phyloP scores from a whole-genome alignment of 2,113 vertebrate genomes.

The Hiodon tergisus region DNA sequence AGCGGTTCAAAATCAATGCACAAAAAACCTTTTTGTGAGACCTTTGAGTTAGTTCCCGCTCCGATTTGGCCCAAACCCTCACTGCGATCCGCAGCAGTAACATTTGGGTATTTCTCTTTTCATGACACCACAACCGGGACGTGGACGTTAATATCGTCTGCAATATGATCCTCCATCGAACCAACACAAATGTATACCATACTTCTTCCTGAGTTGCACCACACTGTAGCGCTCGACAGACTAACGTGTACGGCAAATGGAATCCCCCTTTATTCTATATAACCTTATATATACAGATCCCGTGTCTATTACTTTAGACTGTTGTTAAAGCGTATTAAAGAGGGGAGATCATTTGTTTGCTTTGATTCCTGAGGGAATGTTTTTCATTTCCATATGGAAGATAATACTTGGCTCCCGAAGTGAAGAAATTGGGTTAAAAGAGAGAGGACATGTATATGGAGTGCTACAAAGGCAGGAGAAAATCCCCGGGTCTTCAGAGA shows the following conservation, averaged over 20 bases:
- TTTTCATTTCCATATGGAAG: slow-evolving; percentile 16
- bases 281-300: slow-evolving; percentile 21
- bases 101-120: slow-evolving; percentile 33
- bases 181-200: slow-evolving; percentile 30
- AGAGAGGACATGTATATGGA: not conserved
- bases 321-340: slow-evolving; percentile 14
- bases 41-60: slow-evolving; percentile 31
- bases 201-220: slow-evolving; percentile 27
- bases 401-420: not conserved
- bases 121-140: slow-evolving; percentile 23
- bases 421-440: slow-evolving; percentile 12
- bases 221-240: slow-evolving; percentile 33
- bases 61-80: slow-evolving; percentile 18
- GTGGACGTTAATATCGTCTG: slow-evolving; percentile 24
- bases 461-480: not conserved
- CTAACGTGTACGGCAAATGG: slow-evolving; percentile 25
- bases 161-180: slow-evolving; percentile 11
- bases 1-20: slow-evolving; percentile 1
- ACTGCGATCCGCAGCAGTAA: slow-evolving; percentile 21
- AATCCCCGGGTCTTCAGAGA: slow-evolving; percentile 1
- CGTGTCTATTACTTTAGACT: slow-evolving; percentile 24
- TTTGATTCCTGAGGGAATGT: slow-evolving; percentile 12
- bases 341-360: slow-evolving; percentile 14
- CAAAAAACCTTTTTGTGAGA: slow-evolving; percentile 27
- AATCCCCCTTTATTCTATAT: slow-evolving; percentile 20